Evolutionary conservation across 1,140 invertebrate species (phyloP), one percentile per base, ranked within the genome.

Genomic region (Metaphire vulgaris): DNA sequence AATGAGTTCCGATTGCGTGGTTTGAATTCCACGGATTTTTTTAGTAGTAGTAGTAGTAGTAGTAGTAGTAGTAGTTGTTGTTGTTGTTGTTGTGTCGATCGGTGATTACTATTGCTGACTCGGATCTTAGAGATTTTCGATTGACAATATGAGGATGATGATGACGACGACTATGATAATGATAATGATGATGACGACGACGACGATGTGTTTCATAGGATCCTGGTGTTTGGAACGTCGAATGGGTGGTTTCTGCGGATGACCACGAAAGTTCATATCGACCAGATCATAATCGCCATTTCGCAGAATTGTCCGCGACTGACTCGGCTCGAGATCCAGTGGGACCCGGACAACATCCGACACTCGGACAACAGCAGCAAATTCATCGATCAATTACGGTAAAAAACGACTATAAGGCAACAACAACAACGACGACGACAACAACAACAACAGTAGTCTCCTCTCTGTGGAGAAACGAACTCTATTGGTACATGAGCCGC

Each of bases 361-460:
- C 99, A 98, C 87, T 98, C 96, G 32, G 97, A 99, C 85, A 99
- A 99, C 87, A 98, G 96, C 83, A 97, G 97, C 85, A 99, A 99
- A 85, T 85, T 87, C 77, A 85, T 86, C 56, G 84, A 87, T 78
- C 83, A 87, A 76, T 81, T 87, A 67, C 83, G 85, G 86, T 87
- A 81, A 14, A 41, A 41, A 16, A 26, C 28, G 41, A 56, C 41
- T 12, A 6, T 56, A 6, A n/a, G n/a, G n/a, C n/a, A n/a, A n/a
- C n/a, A n/a, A n/a, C n/a, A n/a, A n/a, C n/a, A n/a, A n/a, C n/a
- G n/a, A n/a, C n/a, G n/a, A n/a, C n/a, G n/a, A n/a, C n/a, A n/a
- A n/a, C n/a, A n/a, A n/a, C n/a, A n/a, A n/a, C n/a, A n/a, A n/a
- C n/a, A n/a, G n/a, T n/a, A n/a, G n/a, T n/a, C n/a, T n/a, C n/a